Evolutionary conservation across 1,140 invertebrate species (phyloP).

Genomic region (Leptonema lineaticorne): DNA sequence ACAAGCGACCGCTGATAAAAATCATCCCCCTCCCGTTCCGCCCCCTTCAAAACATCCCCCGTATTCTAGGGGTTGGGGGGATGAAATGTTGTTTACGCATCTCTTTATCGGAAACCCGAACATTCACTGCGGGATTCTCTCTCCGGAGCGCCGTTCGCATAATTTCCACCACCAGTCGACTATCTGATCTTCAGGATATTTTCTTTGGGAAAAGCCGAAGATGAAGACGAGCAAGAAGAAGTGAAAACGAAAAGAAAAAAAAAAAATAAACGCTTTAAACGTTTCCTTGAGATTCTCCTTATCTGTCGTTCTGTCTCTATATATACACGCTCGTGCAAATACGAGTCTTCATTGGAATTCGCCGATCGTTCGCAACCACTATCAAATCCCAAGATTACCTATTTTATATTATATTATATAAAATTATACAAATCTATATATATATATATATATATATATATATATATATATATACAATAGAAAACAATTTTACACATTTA

Average conservation of each 20-base stretch:
- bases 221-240: background rate
- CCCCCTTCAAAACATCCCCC: background rate
- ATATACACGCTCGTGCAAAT: conserved; percentile 2
- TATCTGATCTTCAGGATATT: conserved; percentile 5
- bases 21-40: background rate
- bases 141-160: conserved; percentile 14
- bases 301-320: conserved; percentile 5
- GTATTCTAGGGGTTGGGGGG: background rate
- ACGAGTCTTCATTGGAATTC: background rate
- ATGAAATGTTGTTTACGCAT: background rate
- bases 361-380: background rate
- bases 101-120: conserved; percentile 4
- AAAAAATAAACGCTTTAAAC: conserved; percentile 3
- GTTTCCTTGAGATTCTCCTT: conserved; percentile 8
- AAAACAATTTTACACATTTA: too few species aligned
- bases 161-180: conserved; percentile 11
- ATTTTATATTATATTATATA: background rate
- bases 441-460: too few species aligned
- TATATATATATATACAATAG: too few species aligned
- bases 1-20: conserved; percentile 12
- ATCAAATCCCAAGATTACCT: background rate
- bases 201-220: background rate
- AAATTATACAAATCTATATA: background rate
- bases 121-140: background rate
- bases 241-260: background rate